A percentile compares a stretch with the other conserved stretches of the same genome.
Conservation (phyloP, 2,797 vertebrate species). For the Enteromius fasciolatus region DNA sequence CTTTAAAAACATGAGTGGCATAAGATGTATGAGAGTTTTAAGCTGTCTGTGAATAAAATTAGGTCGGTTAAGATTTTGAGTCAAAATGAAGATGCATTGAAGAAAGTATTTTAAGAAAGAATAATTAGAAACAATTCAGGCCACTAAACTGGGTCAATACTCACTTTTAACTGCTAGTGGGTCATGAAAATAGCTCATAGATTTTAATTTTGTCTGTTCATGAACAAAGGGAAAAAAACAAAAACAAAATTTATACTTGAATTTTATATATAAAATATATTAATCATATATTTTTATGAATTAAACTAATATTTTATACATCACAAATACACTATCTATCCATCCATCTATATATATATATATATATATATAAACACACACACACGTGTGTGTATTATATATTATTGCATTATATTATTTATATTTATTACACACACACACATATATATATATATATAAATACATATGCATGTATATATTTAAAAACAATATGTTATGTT, state of each 20-base stretch:
- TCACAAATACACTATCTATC: neutral
- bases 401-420: no score
- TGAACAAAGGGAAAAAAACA: neutral
- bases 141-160: conserved; percentile 54
- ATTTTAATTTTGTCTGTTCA: neutral
- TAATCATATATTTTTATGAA: neutral
- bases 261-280: neutral
- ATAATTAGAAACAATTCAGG: neutral
- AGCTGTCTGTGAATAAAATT: neutral
- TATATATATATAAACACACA: no score
- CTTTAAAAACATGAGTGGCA: conserved; percentile 28
- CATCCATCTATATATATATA: no score
- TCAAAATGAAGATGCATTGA: neutral
- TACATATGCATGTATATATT: no score
- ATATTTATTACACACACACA: no score
- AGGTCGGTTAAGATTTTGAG: neutral
- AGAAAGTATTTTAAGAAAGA: neutral
- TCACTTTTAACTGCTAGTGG: conserved; percentile 18
- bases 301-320: neutral
- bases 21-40: conserved; percentile 19
- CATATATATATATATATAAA: no score
- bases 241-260: neutral
- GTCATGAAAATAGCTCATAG: neutral
- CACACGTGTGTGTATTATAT: no score
- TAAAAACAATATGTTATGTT: no score